phyloP scores from a whole-genome alignment of 1,140 invertebrate species.

The Achatina immaculata region DNA sequence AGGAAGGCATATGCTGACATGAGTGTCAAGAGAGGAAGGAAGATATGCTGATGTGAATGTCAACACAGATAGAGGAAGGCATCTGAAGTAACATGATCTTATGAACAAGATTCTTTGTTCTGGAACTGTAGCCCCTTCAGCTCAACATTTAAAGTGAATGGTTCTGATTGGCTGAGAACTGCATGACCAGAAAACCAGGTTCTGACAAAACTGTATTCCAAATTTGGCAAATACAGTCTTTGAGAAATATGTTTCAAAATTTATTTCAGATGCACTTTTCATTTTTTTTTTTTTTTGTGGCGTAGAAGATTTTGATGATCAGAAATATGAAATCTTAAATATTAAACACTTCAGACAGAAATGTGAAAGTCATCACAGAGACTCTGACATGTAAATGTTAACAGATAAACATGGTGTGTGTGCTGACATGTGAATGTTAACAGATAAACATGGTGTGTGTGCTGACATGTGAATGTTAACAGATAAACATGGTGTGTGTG shows the following conservation, averaged over 20 bases:
- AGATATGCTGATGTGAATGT: not conserved
- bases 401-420: not conserved
- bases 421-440: not conserved
- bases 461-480: not conserved
- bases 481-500: not conserved
- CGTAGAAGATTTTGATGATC: too few relatives aligned
- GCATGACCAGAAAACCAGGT: not conserved
- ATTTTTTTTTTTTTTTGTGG: too few relatives aligned
- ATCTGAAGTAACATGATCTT: not conserved
- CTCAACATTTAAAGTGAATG: not conserved
- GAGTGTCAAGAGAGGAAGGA: not conserved
- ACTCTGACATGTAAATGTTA: not conserved
- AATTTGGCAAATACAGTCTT: not conserved
- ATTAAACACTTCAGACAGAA: too few relatives aligned
- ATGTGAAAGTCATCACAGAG: too few relatives aligned
- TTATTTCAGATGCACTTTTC: too few relatives aligned
- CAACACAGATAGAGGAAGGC: not conserved
- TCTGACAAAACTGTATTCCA: not conserved
- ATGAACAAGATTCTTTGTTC: not conserved
- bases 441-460: not conserved
- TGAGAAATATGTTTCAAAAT: too few relatives aligned
- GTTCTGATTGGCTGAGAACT: too few relatives aligned
- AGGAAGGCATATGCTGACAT: not conserved
- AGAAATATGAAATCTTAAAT: too few relatives aligned
- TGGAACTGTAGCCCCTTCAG: not conserved